A percentile compares a stretch with the other conserved stretches of the same genome.
Evolutionary conservation across 1,140 invertebrate species (phyloP).

Genomic region (Atta cephalotes): DNA sequence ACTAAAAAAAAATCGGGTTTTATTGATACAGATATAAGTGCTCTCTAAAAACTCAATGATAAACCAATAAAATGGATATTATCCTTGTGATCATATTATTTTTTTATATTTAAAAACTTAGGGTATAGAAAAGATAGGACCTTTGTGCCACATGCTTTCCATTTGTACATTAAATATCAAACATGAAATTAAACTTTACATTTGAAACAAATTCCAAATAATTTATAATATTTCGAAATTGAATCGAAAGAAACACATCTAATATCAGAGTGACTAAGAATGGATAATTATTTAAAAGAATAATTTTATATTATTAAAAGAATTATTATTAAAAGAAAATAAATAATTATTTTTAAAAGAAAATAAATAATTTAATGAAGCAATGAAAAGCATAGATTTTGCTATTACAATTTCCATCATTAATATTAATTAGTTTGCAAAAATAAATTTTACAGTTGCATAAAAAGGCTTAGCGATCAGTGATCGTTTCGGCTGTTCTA

Average conservation of each 20-base stretch:
- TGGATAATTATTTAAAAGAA: conserved; percentile 13
- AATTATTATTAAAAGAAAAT: conserved; percentile 12
- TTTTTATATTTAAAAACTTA: conserved; percentile 80
- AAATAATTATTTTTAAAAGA: conserved; percentile 27
- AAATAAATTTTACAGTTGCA: conserved; percentile 1
- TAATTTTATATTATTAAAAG: not conserved
- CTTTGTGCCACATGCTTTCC: conserved; percentile 80
- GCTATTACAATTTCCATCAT: conserved; percentile 2
- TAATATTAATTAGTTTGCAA: conserved; percentile 26
- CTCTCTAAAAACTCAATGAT: conserved; percentile 67
- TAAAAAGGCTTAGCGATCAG: conserved; percentile 15
- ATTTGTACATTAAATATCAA: conserved; percentile 64
- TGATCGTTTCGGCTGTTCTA: conserved; percentile 17
- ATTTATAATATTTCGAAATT: conserved; percentile 67
- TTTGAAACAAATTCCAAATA: conserved; percentile 49
- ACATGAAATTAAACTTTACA: conserved; percentile 50
- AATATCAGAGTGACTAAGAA: conserved; percentile 23
- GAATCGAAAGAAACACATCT: conserved; percentile 63
- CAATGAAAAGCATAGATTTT: not conserved
- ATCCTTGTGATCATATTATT: conserved; percentile 80
- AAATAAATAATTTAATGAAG: not conserved
- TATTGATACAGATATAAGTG: conserved; percentile 56
- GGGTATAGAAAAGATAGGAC: conserved; percentile 72
- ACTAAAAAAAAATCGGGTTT: conserved; percentile 34
- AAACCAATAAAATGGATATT: conserved; percentile 76